Evolutionary conservation across 2,888 invertebrate species (phyloP), one percentile per base, ranked within the genome.

Genomic region (Agrotis exclamationis): DNA sequence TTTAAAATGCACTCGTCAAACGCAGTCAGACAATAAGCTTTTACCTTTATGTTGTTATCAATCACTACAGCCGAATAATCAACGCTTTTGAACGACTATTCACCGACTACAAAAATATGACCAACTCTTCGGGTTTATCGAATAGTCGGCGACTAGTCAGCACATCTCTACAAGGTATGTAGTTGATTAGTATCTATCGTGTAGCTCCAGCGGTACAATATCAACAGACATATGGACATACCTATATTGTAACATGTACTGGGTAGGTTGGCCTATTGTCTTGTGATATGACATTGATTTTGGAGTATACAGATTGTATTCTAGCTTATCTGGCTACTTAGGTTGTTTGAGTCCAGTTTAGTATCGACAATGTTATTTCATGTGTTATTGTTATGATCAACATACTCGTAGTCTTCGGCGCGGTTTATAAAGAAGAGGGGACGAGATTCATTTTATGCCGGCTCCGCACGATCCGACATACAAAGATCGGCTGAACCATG

Each of bases 251-350:
- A 20, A 22, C 18, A 3, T 24, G 18, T 13, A 24, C n/a, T 33
- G 20, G 33, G 6, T 22, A 45, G 16, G 13, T 13, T 24, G 20
- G 45, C 2, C 16, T 18, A 47, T 63, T 68, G 22, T 57, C 44
- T 69, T 47, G 45, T 47, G 39, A 39, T 20, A 1, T 4, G 18
- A 9, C 62, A 58, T 53, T 53, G 50, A 53, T 60, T 69, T 73
- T 20, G 20, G 59, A 13, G 45, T 3, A 56, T 48, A 33, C 28
- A 33, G n/a, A 63, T 50, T 11, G 3, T 33, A 0, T 48, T 3
- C 11, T 28, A 48, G 20, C 13, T 1, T 70, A 28, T 2, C 13
- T 45, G 51, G 14, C 47, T 47, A 3, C 11, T 18, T 20, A 14
- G 18, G 51, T 16, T 53, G 51, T 33, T 3, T 9, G 5, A 67